phyloP scores from a whole-genome alignment of 2,888 invertebrate genomes.

The Heliconius ethilla region DNA sequence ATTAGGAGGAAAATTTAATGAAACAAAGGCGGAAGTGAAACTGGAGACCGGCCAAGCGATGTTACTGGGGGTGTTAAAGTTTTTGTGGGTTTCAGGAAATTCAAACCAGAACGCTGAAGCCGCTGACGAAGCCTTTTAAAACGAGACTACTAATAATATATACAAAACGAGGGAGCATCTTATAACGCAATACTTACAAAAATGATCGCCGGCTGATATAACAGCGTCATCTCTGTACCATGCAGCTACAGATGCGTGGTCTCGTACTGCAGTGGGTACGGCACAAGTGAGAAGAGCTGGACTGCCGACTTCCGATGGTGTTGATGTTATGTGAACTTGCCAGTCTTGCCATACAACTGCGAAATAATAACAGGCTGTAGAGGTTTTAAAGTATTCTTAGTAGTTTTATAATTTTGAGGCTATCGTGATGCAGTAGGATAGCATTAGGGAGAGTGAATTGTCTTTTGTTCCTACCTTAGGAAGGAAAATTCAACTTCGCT shows the following conservation, averaged over 20 bases:
- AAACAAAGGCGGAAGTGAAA: constrained; percentile 39
- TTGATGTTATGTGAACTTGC: constrained; percentile 87
- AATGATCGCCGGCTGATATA: constrained; percentile 81
- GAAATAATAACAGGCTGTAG: constrained; percentile 47
- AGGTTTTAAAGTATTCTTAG: background rate
- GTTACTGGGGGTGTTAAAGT: background rate
- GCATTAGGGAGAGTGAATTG: too few relatives aligned
- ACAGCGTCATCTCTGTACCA: constrained; percentile 90
- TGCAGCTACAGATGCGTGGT: constrained; percentile 88
- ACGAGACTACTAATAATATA: too few relatives aligned
- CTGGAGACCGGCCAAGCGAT: constrained; percentile 32
- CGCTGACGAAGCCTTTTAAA: too few relatives aligned
- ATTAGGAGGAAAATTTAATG: constrained; percentile 40
- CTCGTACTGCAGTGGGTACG: constrained; percentile 84
- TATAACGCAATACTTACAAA: constrained; percentile 59
- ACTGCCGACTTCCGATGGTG: constrained; percentile 86
- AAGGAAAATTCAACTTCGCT: too few relatives aligned
- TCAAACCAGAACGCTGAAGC: too few relatives aligned
- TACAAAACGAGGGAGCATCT: too few relatives aligned
- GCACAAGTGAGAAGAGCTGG: constrained; percentile 87
- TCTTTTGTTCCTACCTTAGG: too few relatives aligned
- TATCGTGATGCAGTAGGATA: background rate
- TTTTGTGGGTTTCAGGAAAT: too few relatives aligned
- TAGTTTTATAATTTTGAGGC: background rate
- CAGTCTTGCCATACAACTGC: constrained; percentile 89